Evolutionary conservation across 23 tunicate genomes (phyloP).

Genomic region (Botrylloides violaceus): DNA sequence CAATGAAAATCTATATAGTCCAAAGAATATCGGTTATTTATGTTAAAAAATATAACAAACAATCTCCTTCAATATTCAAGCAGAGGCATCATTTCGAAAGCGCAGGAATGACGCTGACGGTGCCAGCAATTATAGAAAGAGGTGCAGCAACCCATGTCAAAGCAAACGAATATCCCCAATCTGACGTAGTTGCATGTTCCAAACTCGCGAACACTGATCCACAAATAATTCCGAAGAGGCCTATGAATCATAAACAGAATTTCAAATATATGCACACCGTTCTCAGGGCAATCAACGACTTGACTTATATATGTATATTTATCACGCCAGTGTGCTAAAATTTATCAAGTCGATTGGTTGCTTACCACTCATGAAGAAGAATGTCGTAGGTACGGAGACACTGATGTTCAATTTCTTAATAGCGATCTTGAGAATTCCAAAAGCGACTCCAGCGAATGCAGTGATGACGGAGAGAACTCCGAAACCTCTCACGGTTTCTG

Average conservation of each 20-base stretch:
- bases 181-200: neutral
- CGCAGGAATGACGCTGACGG: neutral
- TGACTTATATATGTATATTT: no score
- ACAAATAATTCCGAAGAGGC: conserved; percentile 49
- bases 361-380: conserved; percentile 67
- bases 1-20: no score
- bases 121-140: conserved; percentile 42
- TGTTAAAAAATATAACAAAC: no score
- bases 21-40: no score
- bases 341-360: no score
- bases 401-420: conserved; percentile 28
- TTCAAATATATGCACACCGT: no score
- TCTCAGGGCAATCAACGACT: no score
- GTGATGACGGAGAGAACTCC: conserved; percentile 44
- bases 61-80: no score
- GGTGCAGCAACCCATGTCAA: conserved; percentile 65
- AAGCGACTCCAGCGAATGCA: conserved; percentile 36
- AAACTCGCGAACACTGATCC: conserved; percentile 42
- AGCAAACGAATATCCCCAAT: conserved; percentile 54
- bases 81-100: no score
- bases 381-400: conserved; percentile 48
- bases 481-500: conserved; percentile 75
- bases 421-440: conserved; percentile 18
- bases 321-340: no score
- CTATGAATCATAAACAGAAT: conserved; percentile 23